phyloP scores from a whole-genome alignment of 1,140 invertebrate genomes.

The Trichonephila inaurata region DNA sequence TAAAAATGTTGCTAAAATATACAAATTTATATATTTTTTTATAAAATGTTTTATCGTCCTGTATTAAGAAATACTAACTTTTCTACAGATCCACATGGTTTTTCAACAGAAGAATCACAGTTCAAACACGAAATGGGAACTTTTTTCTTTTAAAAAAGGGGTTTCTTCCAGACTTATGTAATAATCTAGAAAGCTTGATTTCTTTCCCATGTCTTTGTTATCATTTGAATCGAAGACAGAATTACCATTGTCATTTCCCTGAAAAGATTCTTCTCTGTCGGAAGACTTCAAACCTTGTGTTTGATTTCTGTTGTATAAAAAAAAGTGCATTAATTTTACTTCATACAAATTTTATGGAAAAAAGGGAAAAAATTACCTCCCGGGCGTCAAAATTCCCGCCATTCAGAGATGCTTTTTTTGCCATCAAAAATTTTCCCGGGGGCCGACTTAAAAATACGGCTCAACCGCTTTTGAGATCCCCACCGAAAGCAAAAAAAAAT shows the following conservation, averaged over 20 bases:
- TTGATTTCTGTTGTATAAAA: slow-evolving; percentile 37
- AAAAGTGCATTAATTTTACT: not conserved
- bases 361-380: too few relatives aligned
- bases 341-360: not conserved
- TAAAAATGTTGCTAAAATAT: too few relatives aligned
- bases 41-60: too few relatives aligned
- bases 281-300: slow-evolving; percentile 50
- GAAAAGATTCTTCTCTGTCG: slow-evolving; percentile 39
- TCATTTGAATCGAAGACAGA: slow-evolving; percentile 73
- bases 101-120: slow-evolving; percentile 38
- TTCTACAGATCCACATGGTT: slow-evolving; percentile 26
- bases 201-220: slow-evolving; percentile 70
- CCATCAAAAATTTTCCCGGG: too few relatives aligned
- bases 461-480: too few relatives aligned
- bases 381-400: too few relatives aligned
- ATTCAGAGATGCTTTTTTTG: too few relatives aligned
- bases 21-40: too few relatives aligned
- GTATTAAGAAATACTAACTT: slow-evolving; percentile 25
- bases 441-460: too few relatives aligned
- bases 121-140: not conserved
- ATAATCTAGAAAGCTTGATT: slow-evolving; percentile 76
- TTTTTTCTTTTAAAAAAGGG: slow-evolving; percentile 63
- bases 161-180: slow-evolving; percentile 77
- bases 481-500: too few relatives aligned
- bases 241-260: slow-evolving; percentile 65